Evolutionary conservation across 2,113 vertebrate species (phyloP).

Genomic region (Eretmochelys imbricata): DNA sequence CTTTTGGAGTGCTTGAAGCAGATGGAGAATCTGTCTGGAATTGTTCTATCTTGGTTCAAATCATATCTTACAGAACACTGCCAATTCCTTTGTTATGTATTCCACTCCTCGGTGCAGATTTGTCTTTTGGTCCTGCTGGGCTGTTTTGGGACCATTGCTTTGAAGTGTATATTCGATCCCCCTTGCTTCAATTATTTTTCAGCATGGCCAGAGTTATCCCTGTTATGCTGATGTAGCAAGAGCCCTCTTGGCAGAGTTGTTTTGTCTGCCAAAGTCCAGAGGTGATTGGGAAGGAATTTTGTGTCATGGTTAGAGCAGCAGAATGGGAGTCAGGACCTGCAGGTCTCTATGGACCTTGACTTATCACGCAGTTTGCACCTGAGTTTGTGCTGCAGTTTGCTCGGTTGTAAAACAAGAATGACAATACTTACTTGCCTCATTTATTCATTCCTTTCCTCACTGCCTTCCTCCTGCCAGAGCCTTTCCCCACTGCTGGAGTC

Average conservation of each 20-base stretch:
- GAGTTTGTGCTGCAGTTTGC: neutral
- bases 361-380: neutral
- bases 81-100: neutral
- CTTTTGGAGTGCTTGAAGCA: neutral
- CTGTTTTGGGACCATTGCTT: conserved; percentile 56
- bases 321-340: conserved; percentile 43
- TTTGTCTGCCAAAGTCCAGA: neutral
- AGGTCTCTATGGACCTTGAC: conserved; percentile 22
- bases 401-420: conserved; percentile 13
- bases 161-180: neutral
- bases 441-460: neutral
- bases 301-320: conserved; percentile 35
- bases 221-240: conserved; percentile 68
- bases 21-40: conserved; percentile 10
- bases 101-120: conserved; percentile 46
- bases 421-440: conserved; percentile 64
- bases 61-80: neutral
- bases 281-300: conserved; percentile 45
- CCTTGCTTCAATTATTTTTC: conserved; percentile 54
- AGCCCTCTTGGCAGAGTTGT: conserved; percentile 34
- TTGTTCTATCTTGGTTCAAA: neutral
- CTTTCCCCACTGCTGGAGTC: neutral
- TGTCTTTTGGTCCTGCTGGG: neutral
- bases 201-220: conserved; percentile 58
- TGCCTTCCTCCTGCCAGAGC: neutral